These are phyloP conservation scores for Doris montereyensis DNA, from an alignment of 2,888 invertebrate genomes.

Conservation along the genomic window DNA sequence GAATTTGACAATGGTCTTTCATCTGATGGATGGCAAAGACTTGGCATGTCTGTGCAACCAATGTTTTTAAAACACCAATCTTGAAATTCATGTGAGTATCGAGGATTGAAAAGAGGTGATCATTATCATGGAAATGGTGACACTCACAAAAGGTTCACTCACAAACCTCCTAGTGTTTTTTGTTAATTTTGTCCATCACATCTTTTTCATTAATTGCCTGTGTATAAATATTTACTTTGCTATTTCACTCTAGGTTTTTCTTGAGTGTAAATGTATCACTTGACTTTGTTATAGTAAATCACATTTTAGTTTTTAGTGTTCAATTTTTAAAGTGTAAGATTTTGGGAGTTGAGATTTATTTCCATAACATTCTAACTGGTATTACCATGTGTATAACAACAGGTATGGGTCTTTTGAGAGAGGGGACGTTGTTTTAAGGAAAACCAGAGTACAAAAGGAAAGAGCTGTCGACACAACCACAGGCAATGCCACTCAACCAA, in stretches of 20 bases:
- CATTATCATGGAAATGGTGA: too few species aligned
- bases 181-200: too few species aligned
- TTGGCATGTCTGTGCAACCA: slow-evolving; percentile 59
- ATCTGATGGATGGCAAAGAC: slow-evolving; percentile 53
- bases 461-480: slow-evolving; percentile 51
- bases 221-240: too few species aligned
- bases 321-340: neutral
- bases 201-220: too few species aligned
- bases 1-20: slow-evolving; percentile 45
- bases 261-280: too few species aligned
- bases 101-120: too few species aligned
- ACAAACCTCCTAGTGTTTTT: too few species aligned
- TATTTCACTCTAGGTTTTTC: too few species aligned
- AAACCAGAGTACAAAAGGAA: slow-evolving; percentile 42
- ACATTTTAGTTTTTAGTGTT: neutral
- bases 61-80: slow-evolving; percentile 59
- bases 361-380: too few species aligned
- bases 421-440: slow-evolving; percentile 50
- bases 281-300: neutral
- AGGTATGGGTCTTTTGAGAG: slow-evolving; percentile 66
- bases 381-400: too few species aligned
- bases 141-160: too few species aligned
- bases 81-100: slow-evolving; percentile 58
- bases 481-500: slow-evolving; percentile 56
- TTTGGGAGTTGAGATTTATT: too few species aligned